Evolutionary conservation across 2,113 vertebrate genomes (phyloP).

Genomic region (Oncorhynchus tshawytscha): DNA sequence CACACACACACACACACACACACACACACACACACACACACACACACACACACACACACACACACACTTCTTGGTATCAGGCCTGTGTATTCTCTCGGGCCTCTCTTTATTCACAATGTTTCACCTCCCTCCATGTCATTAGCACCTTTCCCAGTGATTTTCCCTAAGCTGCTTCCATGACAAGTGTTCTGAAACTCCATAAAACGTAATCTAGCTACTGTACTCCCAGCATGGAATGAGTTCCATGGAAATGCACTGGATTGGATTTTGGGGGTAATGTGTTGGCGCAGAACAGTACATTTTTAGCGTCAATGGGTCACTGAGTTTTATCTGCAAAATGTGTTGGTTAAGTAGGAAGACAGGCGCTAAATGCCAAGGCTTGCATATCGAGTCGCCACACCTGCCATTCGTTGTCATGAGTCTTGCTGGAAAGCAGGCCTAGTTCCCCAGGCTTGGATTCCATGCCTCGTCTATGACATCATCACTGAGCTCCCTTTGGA

Average conservation of each 20-base stretch:
- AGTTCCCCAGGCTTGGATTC: slow-evolving; percentile 3
- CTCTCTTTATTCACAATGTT: no score
- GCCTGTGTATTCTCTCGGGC: no score
- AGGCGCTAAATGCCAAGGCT: neutral
- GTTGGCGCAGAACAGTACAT: neutral
- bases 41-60: no score
- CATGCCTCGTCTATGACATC: slow-evolving; percentile 25
- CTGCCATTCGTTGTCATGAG: neutral
- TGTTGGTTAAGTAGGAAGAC: neutral
- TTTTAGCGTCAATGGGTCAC: neutral
- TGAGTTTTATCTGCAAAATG: neutral
- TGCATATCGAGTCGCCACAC: slow-evolving; percentile 17
- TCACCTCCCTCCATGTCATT: no score
- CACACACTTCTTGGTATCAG: no score
- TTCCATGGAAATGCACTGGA: neutral
- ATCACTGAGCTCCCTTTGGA: slow-evolving; percentile 14
- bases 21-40: no score
- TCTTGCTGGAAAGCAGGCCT: slow-evolving; percentile 20
- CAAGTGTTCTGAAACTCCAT: slow-evolving; percentile 18
- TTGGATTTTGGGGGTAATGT: neutral
- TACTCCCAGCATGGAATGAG: neutral
- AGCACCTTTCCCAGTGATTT: slow-evolving; percentile 15
- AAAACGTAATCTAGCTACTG: neutral
- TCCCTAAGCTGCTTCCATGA: slow-evolving; percentile 4
- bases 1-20: no score